phyloP scores from a whole-genome alignment of 2,888 invertebrate genomes.

The Acrobasis suavella region DNA sequence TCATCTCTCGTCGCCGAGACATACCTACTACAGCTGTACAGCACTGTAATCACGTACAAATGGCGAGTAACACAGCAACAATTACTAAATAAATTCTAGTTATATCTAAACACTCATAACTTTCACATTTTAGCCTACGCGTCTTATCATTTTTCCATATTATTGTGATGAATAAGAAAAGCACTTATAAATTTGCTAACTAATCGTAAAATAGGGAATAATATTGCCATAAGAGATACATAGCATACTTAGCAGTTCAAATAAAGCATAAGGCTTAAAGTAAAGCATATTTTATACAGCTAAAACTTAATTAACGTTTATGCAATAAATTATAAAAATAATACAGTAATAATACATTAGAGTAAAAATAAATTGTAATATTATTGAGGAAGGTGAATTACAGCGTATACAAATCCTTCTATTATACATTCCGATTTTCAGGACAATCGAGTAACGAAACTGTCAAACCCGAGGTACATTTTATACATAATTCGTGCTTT shows the following conservation, averaged over 20 bases:
- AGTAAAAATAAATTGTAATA: slow-evolving; percentile 52
- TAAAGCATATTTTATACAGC: slow-evolving; percentile 74
- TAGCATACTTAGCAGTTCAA: slow-evolving; percentile 63
- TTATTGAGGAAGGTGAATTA: slow-evolving; percentile 34
- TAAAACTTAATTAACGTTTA: slow-evolving; percentile 58
- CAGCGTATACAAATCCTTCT: slow-evolving; percentile 16
- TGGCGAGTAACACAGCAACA: slow-evolving; percentile 67
- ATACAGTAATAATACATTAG: slow-evolving; percentile 56
- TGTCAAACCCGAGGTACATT: slow-evolving; percentile 22
- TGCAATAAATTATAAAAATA: slow-evolving; percentile 71
- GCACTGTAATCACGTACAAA: slow-evolving; percentile 52
- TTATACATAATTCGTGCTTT: slow-evolving; percentile 54
- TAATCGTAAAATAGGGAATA: slow-evolving; percentile 65
- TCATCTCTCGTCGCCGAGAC: slow-evolving; percentile 50
- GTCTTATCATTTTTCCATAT: slow-evolving; percentile 61
- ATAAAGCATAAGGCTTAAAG: slow-evolving; percentile 71
- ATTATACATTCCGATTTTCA: slow-evolving; percentile 12
- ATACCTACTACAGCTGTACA: slow-evolving; percentile 51
- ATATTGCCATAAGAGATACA: slow-evolving; percentile 62
- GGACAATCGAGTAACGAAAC: slow-evolving; percentile 16
- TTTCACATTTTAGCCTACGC: slow-evolving; percentile 62
- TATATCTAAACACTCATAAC: slow-evolving; percentile 68
- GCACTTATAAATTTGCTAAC: slow-evolving; percentile 74
- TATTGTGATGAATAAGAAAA: slow-evolving; percentile 73
- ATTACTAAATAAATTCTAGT: slow-evolving; percentile 68